phyloP scores from a whole-genome alignment of 2,797 vertebrate genomes.

The Paguma larvata region DNA sequence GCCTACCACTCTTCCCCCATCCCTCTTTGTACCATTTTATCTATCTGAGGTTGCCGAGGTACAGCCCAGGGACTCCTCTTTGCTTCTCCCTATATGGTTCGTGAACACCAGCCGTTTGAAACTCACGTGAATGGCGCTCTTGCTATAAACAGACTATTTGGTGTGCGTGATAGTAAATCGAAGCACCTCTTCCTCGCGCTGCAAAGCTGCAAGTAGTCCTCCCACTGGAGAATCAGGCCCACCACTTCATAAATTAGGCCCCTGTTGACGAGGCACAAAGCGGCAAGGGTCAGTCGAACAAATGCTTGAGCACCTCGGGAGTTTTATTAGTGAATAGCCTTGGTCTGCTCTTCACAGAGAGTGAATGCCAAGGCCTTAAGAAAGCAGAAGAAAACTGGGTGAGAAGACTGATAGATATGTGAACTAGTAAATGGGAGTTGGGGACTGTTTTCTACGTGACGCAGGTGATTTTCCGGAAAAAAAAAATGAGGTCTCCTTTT shows the following conservation, averaged over 20 bases:
- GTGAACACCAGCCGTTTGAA: constrained; percentile 54
- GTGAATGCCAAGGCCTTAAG: background rate
- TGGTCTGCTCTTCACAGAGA: constrained; percentile 49
- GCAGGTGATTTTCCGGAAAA: background rate
- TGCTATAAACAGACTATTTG: constrained; percentile 31
- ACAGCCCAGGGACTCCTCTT: background rate
- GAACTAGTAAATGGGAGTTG: background rate
- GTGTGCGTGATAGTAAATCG: background rate
- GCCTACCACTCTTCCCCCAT: background rate
- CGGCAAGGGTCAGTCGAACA: constrained; percentile 26
- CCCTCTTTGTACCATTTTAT: background rate
- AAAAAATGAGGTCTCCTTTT: background rate
- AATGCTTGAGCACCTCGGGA: constrained; percentile 50
- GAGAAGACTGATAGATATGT: background rate
- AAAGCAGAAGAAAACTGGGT: background rate
- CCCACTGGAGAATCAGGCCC: constrained; percentile 39
- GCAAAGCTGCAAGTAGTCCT: constrained; percentile 19
- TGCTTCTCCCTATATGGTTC: constrained; percentile 28
- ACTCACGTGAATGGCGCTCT: constrained; percentile 33
- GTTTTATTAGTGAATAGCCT: constrained; percentile 59
- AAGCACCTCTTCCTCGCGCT: background rate
- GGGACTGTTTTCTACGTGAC: background rate
- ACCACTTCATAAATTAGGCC: constrained; percentile 67
- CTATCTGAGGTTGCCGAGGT: background rate
- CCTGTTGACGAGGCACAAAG: constrained; percentile 15